Base-by-base conservation (phyloP, 2,888 invertebrate genomes). In the Orthonevra nobilis region DNA sequence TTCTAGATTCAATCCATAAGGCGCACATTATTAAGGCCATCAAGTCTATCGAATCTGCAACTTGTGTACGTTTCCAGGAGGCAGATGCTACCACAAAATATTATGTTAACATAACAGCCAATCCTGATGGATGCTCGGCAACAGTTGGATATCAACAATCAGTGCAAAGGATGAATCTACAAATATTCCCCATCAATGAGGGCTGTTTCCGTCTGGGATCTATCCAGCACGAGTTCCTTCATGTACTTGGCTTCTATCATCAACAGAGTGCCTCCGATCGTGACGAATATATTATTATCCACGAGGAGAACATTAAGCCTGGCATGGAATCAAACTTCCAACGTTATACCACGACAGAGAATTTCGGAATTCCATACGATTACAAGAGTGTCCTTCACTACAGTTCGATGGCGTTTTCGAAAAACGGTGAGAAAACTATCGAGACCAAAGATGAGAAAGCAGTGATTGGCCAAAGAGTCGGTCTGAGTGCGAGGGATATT, bases 311-410 rank as follows among this genome's bases (percentile, higher is more conserved):
- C 60, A 87, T 88, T 10, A 9, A 85, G 85, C 63, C 86, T 90
- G 94, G 92, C 0, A 90, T 91, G 4, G 90, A 92, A 82, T 88
- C 88, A 52, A 95, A 95, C 88, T 95, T 95, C 86, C 3, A 3
- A 23, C 3, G 5, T 3, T 5, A 23, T 23, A 23, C 23, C 3
- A 23, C 23, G 5, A 23, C 23, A 23, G 90, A 91, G 50, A 92
- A 91, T 34, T 94, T 90, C 84, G 93, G 92, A 0, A 90, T 94
- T 52, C 88, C 90, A 0, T 95, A 95, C 83, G 95, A 95, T 86
- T 95, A 93, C 85, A 91, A 91, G 82, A 95, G 95, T 81, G 93
- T 95, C 0, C 93, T 95, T 94, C 95, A 95, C 84, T 95, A 95
- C 86, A 92, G 93, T 0, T 90, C 91, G 15, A 91, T 90, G 26